Percentiles rank a stretch among this genome's conserved stretches.
phyloP scores from a whole-genome alignment of 92 coral and sea anemone genomes.

The Hydrozoanthus gracilis region DNA sequence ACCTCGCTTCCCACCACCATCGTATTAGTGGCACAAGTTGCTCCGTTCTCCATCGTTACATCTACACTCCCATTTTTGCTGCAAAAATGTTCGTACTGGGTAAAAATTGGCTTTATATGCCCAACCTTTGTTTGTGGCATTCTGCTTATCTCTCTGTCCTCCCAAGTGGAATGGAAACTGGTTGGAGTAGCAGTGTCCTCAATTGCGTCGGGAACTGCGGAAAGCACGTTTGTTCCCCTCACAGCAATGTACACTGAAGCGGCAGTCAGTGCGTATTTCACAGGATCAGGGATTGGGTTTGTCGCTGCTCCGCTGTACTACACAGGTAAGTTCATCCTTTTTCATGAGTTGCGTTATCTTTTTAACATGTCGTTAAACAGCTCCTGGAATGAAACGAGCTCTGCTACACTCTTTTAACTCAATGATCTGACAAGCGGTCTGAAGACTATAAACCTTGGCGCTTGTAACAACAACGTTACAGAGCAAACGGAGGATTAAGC shows the following conservation, averaged over 20 bases:
- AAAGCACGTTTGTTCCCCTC: background rate
- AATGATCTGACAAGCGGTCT: too few relatives aligned
- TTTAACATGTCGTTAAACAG: background rate
- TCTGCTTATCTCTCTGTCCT: background rate
- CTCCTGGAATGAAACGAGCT: background rate
- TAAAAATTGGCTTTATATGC: background rate
- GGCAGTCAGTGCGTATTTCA: background rate
- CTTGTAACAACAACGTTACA: too few relatives aligned
- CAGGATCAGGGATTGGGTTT: background rate
- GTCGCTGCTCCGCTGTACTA: background rate
- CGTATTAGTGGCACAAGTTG: background rate
- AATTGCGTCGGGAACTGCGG: background rate
- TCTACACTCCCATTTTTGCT: background rate
- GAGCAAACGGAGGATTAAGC: too few relatives aligned
- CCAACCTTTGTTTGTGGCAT: background rate
- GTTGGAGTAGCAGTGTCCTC: background rate
- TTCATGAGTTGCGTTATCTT: too few relatives aligned
- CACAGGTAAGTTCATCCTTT: background rate
- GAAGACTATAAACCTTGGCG: too few relatives aligned
- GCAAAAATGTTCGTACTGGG: background rate
- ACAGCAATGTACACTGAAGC: background rate
- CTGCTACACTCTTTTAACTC: too few relatives aligned
- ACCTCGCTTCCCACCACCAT: background rate
- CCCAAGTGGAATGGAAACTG: background rate
- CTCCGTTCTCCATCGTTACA: background rate